A percentile compares a stretch with the other conserved stretches of the same genome.
These are phyloP conservation scores for Thamnaconus septentrionalis DNA, from an alignment of 2,113 vertebrate genomes.

Conservation along the genomic window DNA sequence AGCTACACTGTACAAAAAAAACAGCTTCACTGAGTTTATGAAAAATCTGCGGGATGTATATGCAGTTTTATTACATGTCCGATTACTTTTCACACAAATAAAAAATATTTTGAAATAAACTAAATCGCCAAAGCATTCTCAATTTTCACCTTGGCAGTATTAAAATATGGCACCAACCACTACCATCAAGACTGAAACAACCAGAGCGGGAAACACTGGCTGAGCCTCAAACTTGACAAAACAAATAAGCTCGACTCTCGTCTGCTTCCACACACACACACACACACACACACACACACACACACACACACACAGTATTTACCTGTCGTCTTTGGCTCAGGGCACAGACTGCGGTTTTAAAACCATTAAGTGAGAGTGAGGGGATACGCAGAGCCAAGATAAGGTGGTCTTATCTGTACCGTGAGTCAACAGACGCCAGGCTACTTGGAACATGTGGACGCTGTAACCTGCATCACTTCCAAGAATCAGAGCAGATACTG, in stretches of 20 bases:
- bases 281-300: too few species aligned
- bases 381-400: conserved; percentile 29
- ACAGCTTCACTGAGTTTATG: too few species aligned
- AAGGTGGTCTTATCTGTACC: conserved; percentile 54
- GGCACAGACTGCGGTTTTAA: conserved; percentile 45
- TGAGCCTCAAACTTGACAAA: conserved; percentile 32
- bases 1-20: too few species aligned
- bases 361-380: conserved; percentile 54
- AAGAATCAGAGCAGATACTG: conserved; percentile 51
- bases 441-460: conserved; percentile 35
- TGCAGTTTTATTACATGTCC: too few species aligned
- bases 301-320: conserved; percentile 19
- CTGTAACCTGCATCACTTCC: conserved; percentile 47
- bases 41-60: too few species aligned
- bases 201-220: too few species aligned
- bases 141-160: neutral
- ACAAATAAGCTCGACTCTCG: conserved; percentile 44
- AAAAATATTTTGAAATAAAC: too few species aligned
- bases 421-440: conserved; percentile 48
- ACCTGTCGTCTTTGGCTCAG: conserved; percentile 39
- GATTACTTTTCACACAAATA: too few species aligned
- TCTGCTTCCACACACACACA: neutral
- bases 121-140: too few species aligned
- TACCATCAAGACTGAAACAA: conserved; percentile 8
- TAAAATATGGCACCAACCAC: conserved; percentile 32